Percentiles rank a stretch among this genome's conserved stretches.
phyloP scores from a whole-genome alignment of 2,888 invertebrate genomes.

The Epistrophe grossulariae region DNA sequence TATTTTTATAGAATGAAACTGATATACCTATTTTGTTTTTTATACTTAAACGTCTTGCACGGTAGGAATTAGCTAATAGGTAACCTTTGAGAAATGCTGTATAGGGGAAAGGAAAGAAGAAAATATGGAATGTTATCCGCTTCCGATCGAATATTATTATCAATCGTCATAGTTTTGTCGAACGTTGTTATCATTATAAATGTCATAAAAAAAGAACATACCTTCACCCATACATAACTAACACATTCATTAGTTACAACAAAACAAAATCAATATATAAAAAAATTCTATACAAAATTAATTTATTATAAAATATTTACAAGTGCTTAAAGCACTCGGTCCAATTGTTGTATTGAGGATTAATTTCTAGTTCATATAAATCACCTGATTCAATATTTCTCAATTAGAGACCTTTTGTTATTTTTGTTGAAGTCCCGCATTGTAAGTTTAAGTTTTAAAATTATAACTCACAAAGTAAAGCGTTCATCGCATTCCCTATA shows the following conservation, averaged over 20 bases:
- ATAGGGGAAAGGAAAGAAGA: background rate
- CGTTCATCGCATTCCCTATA: background rate
- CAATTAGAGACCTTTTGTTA: background rate
- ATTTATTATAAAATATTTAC: too few species aligned
- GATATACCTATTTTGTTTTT: background rate
- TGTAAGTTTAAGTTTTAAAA: slow-evolving; percentile 45
- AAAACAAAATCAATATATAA: too few species aligned
- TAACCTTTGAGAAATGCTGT: background rate
- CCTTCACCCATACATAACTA: too few species aligned
- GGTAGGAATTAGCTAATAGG: background rate
- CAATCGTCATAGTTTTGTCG: too few species aligned
- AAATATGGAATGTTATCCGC: too few species aligned
- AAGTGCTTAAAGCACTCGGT: too few species aligned
- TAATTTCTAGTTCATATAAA: slow-evolving; percentile 39
- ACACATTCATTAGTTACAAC: too few species aligned
- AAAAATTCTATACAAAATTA: too few species aligned
- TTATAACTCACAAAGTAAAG: background rate
- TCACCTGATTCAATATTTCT: slow-evolving; percentile 19
- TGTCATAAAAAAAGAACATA: background rate
- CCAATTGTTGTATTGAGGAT: background rate
- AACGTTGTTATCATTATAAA: background rate
- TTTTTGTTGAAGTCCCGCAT: background rate
- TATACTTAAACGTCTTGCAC: background rate
- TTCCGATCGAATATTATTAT: too few species aligned
- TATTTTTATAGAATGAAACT: background rate